A percentile compares a stretch with the other conserved stretches of the same genome.
These are phyloP conservation scores for Leptopilina syphax DNA, from an alignment of 2,888 invertebrate species.

Conservation along the genomic window DNA sequence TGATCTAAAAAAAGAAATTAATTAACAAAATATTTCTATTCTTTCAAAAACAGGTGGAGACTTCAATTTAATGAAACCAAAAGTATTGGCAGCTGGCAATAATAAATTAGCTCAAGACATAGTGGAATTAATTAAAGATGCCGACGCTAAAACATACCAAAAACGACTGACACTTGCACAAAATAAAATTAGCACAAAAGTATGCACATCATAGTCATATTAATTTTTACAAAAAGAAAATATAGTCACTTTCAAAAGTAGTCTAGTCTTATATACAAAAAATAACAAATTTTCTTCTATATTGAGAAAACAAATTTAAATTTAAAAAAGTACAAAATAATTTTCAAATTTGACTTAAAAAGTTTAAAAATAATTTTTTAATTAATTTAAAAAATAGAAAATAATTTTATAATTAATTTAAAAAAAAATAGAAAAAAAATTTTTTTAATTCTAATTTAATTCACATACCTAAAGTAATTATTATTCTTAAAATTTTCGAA, in stretches of 20 bases:
- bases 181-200: slow-evolving; percentile 18
- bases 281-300: not conserved
- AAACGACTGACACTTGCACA: slow-evolving; percentile 49
- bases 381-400: too few relatives aligned
- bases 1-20: not conserved
- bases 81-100: slow-evolving; percentile 79
- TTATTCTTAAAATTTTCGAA: too few relatives aligned
- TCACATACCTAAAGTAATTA: too few relatives aligned
- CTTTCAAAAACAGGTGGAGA: slow-evolving; percentile 71
- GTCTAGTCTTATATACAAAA: not conserved
- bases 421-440: too few relatives aligned
- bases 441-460: too few relatives aligned
- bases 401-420: too few relatives aligned
- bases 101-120: slow-evolving; percentile 77
- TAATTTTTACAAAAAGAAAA: not conserved
- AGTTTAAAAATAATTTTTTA: too few relatives aligned
- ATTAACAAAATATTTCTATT: slow-evolving; percentile 12
- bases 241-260: not conserved
- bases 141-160: slow-evolving; percentile 73
- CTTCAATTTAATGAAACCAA: slow-evolving; percentile 81
- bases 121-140: slow-evolving; percentile 77
- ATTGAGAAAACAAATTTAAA: too few relatives aligned
- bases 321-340: too few relatives aligned
- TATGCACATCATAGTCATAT: slow-evolving; percentile 5
- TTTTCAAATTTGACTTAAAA: too few relatives aligned